Evolutionary conservation across 2,797 vertebrate species (phyloP).

Genomic region (Sciurus vulgaris): DNA sequence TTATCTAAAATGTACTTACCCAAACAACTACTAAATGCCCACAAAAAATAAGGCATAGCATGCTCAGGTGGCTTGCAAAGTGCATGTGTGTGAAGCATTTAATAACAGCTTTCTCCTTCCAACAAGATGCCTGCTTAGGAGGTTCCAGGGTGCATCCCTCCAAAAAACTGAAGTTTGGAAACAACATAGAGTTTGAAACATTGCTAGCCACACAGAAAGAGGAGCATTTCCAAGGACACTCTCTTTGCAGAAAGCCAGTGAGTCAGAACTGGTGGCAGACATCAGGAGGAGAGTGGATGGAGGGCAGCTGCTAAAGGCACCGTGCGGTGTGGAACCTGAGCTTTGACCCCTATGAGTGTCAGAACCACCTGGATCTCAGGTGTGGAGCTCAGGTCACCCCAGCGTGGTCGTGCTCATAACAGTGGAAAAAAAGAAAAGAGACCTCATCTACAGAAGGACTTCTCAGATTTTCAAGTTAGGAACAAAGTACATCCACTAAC

Average conservation of each 20-base stretch:
- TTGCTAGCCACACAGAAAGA: not conserved
- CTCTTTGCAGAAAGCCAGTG: not conserved
- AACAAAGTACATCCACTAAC: not conserved
- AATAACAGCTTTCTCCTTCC: not conserved
- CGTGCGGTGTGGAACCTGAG: too few species aligned
- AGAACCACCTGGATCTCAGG: not conserved
- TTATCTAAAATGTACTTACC: not conserved
- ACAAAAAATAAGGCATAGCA: not conserved
- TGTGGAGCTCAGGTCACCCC: not conserved
- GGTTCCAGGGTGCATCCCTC: not conserved
- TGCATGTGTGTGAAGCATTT: not conserved
- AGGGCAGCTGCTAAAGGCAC: not conserved
- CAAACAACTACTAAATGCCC: not conserved
- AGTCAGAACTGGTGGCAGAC: not conserved
- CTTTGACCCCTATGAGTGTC: not conserved
- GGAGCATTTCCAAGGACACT: not conserved
- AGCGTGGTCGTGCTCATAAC: not conserved
- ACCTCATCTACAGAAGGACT: not conserved
- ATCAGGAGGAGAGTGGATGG: not conserved
- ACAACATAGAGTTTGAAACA: not conserved
- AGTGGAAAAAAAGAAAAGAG: not conserved
- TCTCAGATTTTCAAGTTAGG: slow-evolving; percentile 1
- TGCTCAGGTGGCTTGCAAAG: not conserved
- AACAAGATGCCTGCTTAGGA: not conserved
- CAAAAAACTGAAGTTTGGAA: not conserved